phyloP scores from a whole-genome alignment of 2,113 vertebrate genomes.

The Dunckerocampus dactyliophorus region DNA sequence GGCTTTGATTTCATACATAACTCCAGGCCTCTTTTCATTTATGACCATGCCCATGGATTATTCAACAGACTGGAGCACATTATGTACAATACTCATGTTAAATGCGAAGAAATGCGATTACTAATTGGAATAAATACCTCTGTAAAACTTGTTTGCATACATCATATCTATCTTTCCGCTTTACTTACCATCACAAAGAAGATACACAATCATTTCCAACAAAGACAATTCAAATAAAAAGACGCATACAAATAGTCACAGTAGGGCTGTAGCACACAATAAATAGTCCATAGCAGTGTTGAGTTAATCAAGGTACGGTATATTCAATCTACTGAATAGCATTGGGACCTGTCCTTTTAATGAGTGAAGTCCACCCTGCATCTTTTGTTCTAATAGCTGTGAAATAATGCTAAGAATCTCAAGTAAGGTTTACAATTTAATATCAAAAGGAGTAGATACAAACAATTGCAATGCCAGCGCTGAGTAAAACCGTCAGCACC shows the following conservation, averaged over 20 bases:
- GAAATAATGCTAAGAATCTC: too few relatives aligned
- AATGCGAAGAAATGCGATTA: constrained; percentile 24
- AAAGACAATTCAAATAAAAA: constrained; percentile 36
- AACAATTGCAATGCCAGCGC: too few relatives aligned
- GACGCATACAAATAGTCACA: constrained; percentile 3
- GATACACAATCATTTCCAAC: constrained; percentile 20
- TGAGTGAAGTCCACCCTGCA: too few relatives aligned
- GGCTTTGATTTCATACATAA: constrained; percentile 14
- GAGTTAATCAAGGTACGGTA: not conserved
- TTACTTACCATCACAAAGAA: constrained; percentile 3
- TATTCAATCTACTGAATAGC: too few relatives aligned
- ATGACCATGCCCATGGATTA: not conserved
- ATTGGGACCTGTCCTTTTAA: too few relatives aligned
- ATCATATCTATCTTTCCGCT: constrained; percentile 15
- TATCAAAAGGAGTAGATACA: too few relatives aligned
- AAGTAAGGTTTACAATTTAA: too few relatives aligned
- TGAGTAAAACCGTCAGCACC: too few relatives aligned
- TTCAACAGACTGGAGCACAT: constrained; percentile 11
- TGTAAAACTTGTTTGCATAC: constrained; percentile 17
- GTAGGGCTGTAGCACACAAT: not conserved
- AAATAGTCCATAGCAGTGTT: too few relatives aligned
- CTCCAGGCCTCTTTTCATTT: constrained; percentile 9
- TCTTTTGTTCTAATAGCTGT: too few relatives aligned
- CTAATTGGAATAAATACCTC: constrained; percentile 46
- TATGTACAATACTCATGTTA: constrained; percentile 25